Evolutionary conservation across 2,888 invertebrate genomes (phyloP).

Genomic region (Hirtodrosophila cameraria): DNA sequence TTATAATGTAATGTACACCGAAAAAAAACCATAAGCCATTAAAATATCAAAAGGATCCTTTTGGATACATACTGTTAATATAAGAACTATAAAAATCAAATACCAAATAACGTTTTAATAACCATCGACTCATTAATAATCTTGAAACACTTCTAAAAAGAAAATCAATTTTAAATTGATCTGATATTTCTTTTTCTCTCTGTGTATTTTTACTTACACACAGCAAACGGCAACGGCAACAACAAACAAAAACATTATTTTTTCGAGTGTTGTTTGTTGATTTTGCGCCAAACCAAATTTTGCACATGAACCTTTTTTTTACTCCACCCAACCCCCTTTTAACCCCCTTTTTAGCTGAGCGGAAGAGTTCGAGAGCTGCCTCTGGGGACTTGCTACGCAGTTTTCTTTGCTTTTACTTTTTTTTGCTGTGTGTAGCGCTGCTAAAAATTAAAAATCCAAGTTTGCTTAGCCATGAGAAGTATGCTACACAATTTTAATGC

Average conservation of each 20-base stretch:
- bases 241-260: conserved; percentile 37
- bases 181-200: too few species aligned
- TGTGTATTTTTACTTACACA: conserved; percentile 10
- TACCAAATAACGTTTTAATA: too few species aligned
- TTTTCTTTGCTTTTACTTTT: conserved; percentile 62
- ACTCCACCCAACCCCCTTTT: conserved; percentile 5
- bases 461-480: conserved; percentile 46
- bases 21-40: too few species aligned
- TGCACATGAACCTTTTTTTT: conserved; percentile 68
- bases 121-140: too few species aligned
- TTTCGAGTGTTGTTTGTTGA: conserved; percentile 65
- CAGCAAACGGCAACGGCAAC: conserved; percentile 31
- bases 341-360: neutral
- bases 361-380: conserved; percentile 32
- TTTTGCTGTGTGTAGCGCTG: conserved; percentile 30
- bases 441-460: conserved; percentile 69
- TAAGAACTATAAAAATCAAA: too few species aligned
- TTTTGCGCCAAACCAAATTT: conserved; percentile 73
- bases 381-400: conserved; percentile 40
- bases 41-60: too few species aligned
- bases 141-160: too few species aligned
- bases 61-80: too few species aligned
- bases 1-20: conserved; percentile 71
- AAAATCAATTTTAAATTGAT: too few species aligned
- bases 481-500: neutral